Base-by-base conservation (phyloP, 2,113 vertebrate genomes). In the Notothenia rossii region DNA sequence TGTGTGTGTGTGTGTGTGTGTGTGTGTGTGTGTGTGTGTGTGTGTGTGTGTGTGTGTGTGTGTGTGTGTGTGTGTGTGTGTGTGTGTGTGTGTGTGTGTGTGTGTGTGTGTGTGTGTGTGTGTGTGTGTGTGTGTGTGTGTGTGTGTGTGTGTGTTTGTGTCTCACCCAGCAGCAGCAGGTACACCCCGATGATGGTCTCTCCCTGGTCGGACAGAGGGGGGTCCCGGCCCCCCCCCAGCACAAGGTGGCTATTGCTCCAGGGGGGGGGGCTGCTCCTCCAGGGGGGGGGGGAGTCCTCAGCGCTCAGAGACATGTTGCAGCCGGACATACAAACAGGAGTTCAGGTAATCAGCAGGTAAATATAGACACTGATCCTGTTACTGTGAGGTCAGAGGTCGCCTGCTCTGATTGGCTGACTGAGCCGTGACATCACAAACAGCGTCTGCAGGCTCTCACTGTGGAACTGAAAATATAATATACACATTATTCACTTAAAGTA, bases 111-210 rank as follows among this genome's bases (percentile, higher is more conserved):
- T n/a, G n/a, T n/a, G n/a, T n/a, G n/a, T n/a, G 22, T 22, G 22
- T 22, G 22, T 22, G 22, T 22, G 22, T 22, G 22, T 22, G 22
- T 22, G 22, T 22, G 22, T 22, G 22, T 22, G 22, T 22, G 22
- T 22, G 22, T 22, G 22, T 22, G 22, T 22, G 22, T 22, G 22
- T 29, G 55, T 49, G 4, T 36, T 6, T 66, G 22, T 43, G 46
- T 59, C 66, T 54, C 40, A 92, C 91, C 91, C 56, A 92, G 86
- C 75, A 91, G 72, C 67, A 92, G 89, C 17, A 92, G 88, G 72
- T 92, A 91, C 2, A 91, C 70, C 7, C 91, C 91, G 3, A 91
- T 89, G 86, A 91, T 86, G 80, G 89, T 92, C 75, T 92, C 91
- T 25, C 91, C 91, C 66, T 91, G 91, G 79, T 92, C 89, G 0